Base-by-base conservation (phyloP, 2,888 invertebrate species). In the Aspidapion aeneum region DNA sequence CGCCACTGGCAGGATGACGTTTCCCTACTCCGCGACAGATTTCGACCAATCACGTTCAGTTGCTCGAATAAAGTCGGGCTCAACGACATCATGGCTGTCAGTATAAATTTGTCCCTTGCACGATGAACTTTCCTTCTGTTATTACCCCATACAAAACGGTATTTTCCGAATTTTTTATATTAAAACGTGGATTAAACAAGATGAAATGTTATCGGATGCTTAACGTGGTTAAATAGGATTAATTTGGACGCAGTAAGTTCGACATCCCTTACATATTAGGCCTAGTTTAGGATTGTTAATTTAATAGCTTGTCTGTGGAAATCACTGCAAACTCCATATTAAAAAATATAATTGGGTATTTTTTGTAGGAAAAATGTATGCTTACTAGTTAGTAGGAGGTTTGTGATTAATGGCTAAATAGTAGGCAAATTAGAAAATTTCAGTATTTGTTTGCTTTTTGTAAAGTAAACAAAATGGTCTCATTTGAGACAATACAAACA, bases 91-190 rank as follows among this genome's bases (percentile, higher is more conserved):
- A 93, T 93, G 92, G 93, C 92, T 91, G 93, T 90, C 94, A 95
- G 93, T 96, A 95, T 95, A 95, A 91, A 95, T 93, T 90, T 92
- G 91, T 90, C 88, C 87, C 86, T 87, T 86, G 86, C 82, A 87
- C 85, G 86, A 91, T 91, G 90, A 87, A 86, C 86, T 89, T 88
- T 90, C 90, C 91, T 87, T 89, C 88, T 86, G 87, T 85, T 84
- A 81, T 80, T 78, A 75, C 77, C 74, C 74, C 72, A 74, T 72
- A 76, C 74, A 74, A 76, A 76, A 75, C 73, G 68, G 70, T 64
- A 72, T 73, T 74, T 75, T 74, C 72, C 68, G 68, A 66, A 58
- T 71, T 71, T 74, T 74, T 70, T 72, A 65, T 68, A 64, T 71
- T 71, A 69, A 75, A 77, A 74, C 66, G 72, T 60, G 70, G 62